Percentiles rank a stretch among this genome's conserved stretches.
Conservation (phyloP, 2,797 vertebrate genomes). For the Heterohyrax brucei region DNA sequence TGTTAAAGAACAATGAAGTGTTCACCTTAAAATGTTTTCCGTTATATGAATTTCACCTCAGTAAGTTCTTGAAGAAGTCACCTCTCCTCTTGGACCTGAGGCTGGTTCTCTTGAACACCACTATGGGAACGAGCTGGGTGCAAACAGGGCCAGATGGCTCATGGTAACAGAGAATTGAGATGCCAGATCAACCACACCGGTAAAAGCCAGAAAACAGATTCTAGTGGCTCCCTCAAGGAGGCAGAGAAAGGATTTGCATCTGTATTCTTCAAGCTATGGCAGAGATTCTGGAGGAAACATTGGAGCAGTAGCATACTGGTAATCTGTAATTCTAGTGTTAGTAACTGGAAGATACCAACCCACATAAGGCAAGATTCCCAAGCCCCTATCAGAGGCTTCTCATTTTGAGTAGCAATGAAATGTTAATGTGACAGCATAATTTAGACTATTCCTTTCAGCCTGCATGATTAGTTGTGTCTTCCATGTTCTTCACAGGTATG, state of each 20-base stretch:
- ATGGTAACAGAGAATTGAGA: not conserved
- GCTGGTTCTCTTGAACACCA: not conserved
- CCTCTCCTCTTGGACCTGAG: not conserved
- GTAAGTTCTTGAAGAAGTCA: too few relatives aligned
- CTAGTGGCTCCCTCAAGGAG: not conserved
- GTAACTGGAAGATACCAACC: not conserved
- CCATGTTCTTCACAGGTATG: not conserved
- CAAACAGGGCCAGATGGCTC: not conserved
- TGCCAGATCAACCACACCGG: not conserved
- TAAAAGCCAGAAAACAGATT: not conserved
- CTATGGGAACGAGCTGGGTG: not conserved
- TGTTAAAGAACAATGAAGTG: too few relatives aligned
- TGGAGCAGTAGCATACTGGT: not conserved
- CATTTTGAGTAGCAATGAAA: slow-evolving; percentile 1
- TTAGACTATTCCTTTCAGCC: not conserved
- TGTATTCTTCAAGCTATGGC: not conserved
- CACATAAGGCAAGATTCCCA: not conserved
- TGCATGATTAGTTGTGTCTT: not conserved
- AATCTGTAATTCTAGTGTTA: not conserved
- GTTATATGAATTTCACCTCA: too few relatives aligned
- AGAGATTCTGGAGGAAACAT: not conserved
- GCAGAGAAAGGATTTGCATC: not conserved
- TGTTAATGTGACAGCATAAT: not conserved
- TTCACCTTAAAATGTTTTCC: too few relatives aligned
- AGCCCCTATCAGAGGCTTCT: not conserved